Conservation (phyloP, 2,797 vertebrate genomes). For the Helicolenus hilgendorfi region DNA sequence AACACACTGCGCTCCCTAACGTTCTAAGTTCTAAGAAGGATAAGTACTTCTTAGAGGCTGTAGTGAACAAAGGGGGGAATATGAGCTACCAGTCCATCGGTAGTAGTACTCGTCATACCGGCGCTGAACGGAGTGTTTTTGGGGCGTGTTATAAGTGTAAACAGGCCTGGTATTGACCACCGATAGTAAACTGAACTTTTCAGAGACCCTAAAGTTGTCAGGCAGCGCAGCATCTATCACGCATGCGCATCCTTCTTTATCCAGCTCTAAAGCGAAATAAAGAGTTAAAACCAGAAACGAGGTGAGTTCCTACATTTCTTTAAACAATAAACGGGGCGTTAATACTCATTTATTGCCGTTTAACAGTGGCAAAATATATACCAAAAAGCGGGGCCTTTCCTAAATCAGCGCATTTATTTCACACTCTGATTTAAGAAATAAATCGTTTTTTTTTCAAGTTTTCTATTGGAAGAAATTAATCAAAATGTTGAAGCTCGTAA, state of each 20-base stretch:
- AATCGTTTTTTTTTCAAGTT: conserved; percentile 90
- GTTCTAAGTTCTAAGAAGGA: conserved; percentile 14
- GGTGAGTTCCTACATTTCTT: conserved; percentile 91
- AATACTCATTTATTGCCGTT: conserved; percentile 44
- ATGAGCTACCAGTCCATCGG: neutral
- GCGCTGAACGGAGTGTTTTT: conserved; percentile 34
- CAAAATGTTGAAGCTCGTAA: conserved; percentile 79
- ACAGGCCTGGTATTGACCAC: conserved; percentile 60
- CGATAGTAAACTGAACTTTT: conserved; percentile 89
- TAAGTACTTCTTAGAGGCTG: conserved; percentile 7
- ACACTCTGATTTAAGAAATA: conserved; percentile 86
- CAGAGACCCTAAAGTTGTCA: conserved; percentile 90
- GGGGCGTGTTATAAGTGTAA: conserved; percentile 45
- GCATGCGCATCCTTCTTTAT: conserved; percentile 89
- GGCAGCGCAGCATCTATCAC: conserved; percentile 83
- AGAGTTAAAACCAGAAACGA: conserved; percentile 94
- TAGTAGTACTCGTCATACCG: neutral
- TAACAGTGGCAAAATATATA: conserved; percentile 45
- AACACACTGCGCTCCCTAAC: conserved; percentile 58
- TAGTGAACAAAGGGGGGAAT: neutral
- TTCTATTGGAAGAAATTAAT: conserved; percentile 91
- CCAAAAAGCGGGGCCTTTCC: conserved; percentile 19
- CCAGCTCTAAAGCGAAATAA: conserved; percentile 89
- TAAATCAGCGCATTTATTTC: conserved; percentile 30
- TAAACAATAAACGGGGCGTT: conserved; percentile 71